Percentiles rank a stretch among this genome's conserved stretches.
Conservation (phyloP, 92 coral and sea anemone species). For the Phenganax marumi region DNA sequence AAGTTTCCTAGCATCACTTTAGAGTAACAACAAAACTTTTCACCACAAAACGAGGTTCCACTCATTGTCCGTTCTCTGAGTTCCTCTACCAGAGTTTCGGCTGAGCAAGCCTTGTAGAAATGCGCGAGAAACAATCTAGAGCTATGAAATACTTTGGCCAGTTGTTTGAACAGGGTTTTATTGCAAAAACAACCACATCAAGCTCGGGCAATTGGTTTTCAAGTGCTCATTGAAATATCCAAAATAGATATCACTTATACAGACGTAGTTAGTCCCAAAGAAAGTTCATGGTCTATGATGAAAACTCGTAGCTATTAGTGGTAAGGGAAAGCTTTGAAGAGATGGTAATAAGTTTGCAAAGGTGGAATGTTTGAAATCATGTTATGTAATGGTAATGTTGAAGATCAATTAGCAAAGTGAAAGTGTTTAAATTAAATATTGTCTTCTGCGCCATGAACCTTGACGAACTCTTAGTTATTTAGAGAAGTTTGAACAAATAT, state of each 20-base stretch:
- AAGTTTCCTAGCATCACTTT: not conserved
- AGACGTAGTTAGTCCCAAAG: not conserved
- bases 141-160: not conserved
- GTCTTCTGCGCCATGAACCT: slow-evolving; percentile 13
- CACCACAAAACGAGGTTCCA: not conserved
- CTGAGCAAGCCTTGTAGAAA: not conserved
- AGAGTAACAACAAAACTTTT: not conserved
- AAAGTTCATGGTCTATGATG: not conserved
- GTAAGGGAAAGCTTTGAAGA: not conserved
- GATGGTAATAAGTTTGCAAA: not conserved
- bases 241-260: slow-evolving; percentile 1
- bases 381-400: too few species aligned
- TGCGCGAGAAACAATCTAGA: not conserved
- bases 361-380: not conserved
- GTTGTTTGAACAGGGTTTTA: not conserved
- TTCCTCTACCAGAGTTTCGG: not conserved
- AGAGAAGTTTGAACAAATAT: not conserved
- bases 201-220: not conserved
- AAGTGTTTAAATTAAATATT: not conserved
- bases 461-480: not conserved
- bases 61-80: not conserved
- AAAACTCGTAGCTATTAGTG: not conserved
- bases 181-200: not conserved
- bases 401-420: not conserved
- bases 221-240: slow-evolving; percentile 6